phyloP scores from a whole-genome alignment of 1,140 invertebrate species.

The Zaprionus africanus region DNA sequence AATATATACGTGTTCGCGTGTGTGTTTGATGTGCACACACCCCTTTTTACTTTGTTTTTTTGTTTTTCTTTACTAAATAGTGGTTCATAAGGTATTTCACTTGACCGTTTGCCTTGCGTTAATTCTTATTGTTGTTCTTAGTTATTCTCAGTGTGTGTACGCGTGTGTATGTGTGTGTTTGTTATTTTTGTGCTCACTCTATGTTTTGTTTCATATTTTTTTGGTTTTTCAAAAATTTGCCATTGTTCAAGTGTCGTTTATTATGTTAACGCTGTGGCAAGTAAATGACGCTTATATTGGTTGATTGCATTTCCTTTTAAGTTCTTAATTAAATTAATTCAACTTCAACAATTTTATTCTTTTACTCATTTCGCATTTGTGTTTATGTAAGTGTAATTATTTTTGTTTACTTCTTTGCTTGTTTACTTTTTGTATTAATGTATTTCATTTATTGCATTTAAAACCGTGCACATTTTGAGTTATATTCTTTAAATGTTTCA shows the following conservation, averaged over 20 bases:
- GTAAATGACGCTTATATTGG: constrained; percentile 58
- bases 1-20: constrained; percentile 25
- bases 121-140: constrained; percentile 59
- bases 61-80: constrained; percentile 36
- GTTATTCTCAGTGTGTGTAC: constrained; percentile 49
- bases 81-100: constrained; percentile 36
- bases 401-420: constrained; percentile 39
- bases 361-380: constrained; percentile 33
- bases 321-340: constrained; percentile 78
- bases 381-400: constrained; percentile 53
- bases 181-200: constrained; percentile 74
- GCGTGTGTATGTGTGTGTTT: constrained; percentile 32
- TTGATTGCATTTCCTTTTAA: constrained; percentile 72
- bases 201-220: constrained; percentile 64
- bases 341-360: constrained; percentile 74
- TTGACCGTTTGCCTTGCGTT: constrained; percentile 19
- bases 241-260: constrained; percentile 57
- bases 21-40: constrained; percentile 41
- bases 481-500: constrained; percentile 43
- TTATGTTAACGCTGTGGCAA: constrained; percentile 59
- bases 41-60: constrained; percentile 24
- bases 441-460: constrained; percentile 71
- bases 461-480: constrained; percentile 65
- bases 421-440: constrained; percentile 30
- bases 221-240: constrained; percentile 46